Conservation (phyloP, 2,797 vertebrate genomes). For the Sphenodon punctatus region DNA sequence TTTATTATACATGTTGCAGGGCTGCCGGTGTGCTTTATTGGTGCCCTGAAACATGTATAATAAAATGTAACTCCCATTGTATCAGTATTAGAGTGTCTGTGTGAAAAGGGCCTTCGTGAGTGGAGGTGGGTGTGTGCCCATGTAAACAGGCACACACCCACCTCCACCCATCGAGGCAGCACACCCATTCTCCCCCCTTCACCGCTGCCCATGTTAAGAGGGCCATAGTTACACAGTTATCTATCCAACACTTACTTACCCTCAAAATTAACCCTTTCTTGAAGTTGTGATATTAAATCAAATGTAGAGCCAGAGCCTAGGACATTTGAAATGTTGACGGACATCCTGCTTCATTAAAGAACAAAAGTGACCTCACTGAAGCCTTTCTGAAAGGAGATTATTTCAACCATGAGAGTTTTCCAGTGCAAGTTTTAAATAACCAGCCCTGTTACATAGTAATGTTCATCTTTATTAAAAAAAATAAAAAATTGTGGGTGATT, state of each 20-base stretch:
- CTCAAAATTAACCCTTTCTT: no score
- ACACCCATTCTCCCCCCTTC: no score
- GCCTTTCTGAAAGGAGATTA: not conserved
- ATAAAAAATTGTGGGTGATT: slow-evolving; percentile 12
- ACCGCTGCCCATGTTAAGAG: no score
- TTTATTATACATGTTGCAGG: no score
- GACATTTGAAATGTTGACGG: not conserved
- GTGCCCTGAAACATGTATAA: no score
- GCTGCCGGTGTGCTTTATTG: no score
- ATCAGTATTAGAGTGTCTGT: no score
- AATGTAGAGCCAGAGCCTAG: slow-evolving; percentile 24
- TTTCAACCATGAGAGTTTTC: not conserved
- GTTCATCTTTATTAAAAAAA: slow-evolving; percentile 2
- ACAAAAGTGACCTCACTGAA: not conserved
- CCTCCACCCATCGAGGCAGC: no score
- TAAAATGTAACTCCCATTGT: no score
- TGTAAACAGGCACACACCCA: no score
- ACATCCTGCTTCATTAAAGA: not conserved
- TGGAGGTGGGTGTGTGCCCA: no score
- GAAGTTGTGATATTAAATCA: slow-evolving; percentile 43
- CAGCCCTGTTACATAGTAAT: not conserved
- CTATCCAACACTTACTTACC: slow-evolving; percentile 17
- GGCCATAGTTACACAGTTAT: slow-evolving; percentile 7
- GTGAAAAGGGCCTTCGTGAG: no score
- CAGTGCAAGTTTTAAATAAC: not conserved